A percentile compares a stretch with the other conserved stretches of the same genome.
These are phyloP conservation scores for Laothoe populi DNA, from an alignment of 2,888 invertebrate genomes.

Conservation along the genomic window DNA sequence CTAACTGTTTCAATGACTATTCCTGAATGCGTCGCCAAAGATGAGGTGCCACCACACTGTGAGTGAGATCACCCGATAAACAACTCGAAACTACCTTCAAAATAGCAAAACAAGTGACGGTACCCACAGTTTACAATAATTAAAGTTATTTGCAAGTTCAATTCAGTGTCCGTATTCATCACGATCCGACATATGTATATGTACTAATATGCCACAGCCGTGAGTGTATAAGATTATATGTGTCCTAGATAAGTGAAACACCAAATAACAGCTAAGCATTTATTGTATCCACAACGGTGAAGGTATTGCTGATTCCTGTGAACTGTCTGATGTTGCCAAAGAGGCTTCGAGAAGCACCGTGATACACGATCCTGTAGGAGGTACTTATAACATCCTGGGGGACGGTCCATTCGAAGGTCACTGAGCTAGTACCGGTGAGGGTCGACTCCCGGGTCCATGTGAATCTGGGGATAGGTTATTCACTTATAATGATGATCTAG, in stretches of 20 bases:
- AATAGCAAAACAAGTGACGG: too few species aligned
- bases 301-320: constrained; percentile 83
- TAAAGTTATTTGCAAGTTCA: too few species aligned
- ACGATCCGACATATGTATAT: too few species aligned
- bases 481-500: not conserved
- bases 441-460: constrained; percentile 89
- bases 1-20: too few species aligned
- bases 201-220: too few species aligned
- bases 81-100: too few species aligned
- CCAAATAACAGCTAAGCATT: constrained; percentile 11
- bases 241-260: constrained; percentile 28
- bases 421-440: constrained; percentile 90
- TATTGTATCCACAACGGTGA: constrained; percentile 52
- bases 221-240: too few species aligned
- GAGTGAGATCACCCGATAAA: too few species aligned
- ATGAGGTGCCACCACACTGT: too few species aligned
- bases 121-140: too few species aligned
- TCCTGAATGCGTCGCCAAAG: too few species aligned
- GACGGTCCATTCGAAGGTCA: constrained; percentile 91
- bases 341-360: constrained; percentile 89
- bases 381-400: constrained; percentile 86
- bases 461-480: constrained; percentile 84
- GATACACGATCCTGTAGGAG: constrained; percentile 91
- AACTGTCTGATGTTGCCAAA: constrained; percentile 87
- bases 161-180: too few species aligned